Evolutionary conservation across 2,113 vertebrate species (phyloP), one percentile per base, ranked within the genome.

Genomic region (Thinocorus orbignyianus): DNA sequence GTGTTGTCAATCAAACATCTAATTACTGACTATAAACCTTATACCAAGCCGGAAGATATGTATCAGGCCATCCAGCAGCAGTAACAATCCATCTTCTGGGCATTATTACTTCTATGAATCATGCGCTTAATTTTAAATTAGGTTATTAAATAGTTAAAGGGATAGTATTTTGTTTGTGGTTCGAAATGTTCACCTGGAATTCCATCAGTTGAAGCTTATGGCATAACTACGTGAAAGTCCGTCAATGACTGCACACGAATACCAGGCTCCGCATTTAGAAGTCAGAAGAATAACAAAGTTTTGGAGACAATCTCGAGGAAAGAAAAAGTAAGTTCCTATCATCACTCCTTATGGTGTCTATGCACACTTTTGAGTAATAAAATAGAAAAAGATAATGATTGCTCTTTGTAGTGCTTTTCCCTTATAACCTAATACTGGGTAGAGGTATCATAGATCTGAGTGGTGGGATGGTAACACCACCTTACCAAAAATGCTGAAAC

Each of bases 111-210:
- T 78, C 70, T 28, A 82, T 91, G 69, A 95, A 94, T 96, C 79
- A 85, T 64, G 77, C 72, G 81, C 55, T 82, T 95, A 70, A 89
- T 89, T 94, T 86, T 48, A 87, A 94, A 96, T 83, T 58, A 86
- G 58, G 58, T 96, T 72, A 94, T 66, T 79, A 88, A 96, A 94
- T 60, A 89, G 66, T 73, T 94, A 73, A 93, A 88, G 64, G 33
- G 44, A 82, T 60, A 92, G 84, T 84, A 35, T 68, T 92, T 91
- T 90, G 44, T 77, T 96, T 93, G 77, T 81, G 61, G 46, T 88
- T 94, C 81, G 83, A 90, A 54, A 62, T 89, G 76, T 84, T 97
- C 69, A 71, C 77, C 55, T 92, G 88, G 46, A 95, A 94, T 95
- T 89, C 51, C 65, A 66, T 92, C 66, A 90, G 51, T 19, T 77